A percentile compares a stretch with the other conserved stretches of the same genome.
phyloP scores from a whole-genome alignment of 2,888 invertebrate genomes.

The Thymelicus acteon region DNA sequence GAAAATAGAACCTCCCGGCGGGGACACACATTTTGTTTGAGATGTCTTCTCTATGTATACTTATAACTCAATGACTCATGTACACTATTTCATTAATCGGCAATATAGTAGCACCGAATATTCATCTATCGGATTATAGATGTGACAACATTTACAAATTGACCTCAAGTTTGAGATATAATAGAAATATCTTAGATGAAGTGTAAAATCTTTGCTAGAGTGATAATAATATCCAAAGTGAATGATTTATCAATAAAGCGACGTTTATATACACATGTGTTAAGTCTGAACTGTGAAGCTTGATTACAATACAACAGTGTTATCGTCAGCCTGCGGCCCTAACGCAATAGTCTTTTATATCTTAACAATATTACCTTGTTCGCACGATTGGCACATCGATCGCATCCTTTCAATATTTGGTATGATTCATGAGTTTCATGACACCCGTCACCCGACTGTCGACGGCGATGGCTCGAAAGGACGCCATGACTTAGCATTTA shows the following conservation, averaged over 20 bases:
- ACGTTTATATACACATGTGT: neutral
- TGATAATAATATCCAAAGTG: no score
- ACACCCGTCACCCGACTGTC: conserved; percentile 42
- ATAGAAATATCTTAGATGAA: no score
- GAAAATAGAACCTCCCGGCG: no score
- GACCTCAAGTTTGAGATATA: no score
- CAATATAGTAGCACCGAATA: no score
- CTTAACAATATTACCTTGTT: conserved; percentile 81
- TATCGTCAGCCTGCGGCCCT: conserved; percentile 46
- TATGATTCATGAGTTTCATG: conserved; percentile 56
- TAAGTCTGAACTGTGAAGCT: neutral
- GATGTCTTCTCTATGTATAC: no score
- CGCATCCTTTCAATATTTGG: conserved; percentile 78
- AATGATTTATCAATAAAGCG: no score
- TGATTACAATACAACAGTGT: conserved; percentile 21
- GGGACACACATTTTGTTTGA: no score
- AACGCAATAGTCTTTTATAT: conserved; percentile 76
- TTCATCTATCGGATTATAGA: no score
- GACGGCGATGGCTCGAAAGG: conserved; percentile 55
- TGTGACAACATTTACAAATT: neutral
- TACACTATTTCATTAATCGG: no score
- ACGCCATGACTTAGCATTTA: conserved; percentile 77
- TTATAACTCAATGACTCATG: no score
- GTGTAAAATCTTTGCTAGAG: no score
- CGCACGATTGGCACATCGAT: conserved; percentile 79